Percentiles rank a stretch among this genome's conserved stretches.
These are phyloP conservation scores for Xenopus tropicalis DNA, from an alignment of 2,113 vertebrate genomes.

Conservation along the genomic window DNA sequence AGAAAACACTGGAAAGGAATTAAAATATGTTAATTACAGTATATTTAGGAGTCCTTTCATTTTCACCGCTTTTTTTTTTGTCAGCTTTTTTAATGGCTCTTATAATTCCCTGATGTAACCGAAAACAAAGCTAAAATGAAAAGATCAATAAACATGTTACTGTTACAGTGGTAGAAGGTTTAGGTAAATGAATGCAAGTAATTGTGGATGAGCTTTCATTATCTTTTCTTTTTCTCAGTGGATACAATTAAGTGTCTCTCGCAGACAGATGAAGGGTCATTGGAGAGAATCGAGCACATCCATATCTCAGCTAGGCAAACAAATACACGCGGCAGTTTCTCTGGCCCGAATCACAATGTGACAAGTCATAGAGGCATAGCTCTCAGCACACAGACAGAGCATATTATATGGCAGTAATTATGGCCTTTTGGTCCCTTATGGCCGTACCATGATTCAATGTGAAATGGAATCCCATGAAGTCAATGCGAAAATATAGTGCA, in stretches of 20 bases:
- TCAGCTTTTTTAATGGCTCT: neutral
- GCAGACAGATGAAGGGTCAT: slow-evolving; percentile 1
- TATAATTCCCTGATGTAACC: neutral
- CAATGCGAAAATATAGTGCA: neutral
- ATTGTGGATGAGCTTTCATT: slow-evolving; percentile 21
- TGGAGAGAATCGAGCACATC: neutral
- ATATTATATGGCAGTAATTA: slow-evolving; percentile 1
- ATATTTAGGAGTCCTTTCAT: neutral
- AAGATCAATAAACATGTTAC: slow-evolving; percentile 23
- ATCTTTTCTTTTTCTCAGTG: slow-evolving; percentile 4
- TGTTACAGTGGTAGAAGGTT: neutral
- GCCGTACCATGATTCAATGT: neutral
- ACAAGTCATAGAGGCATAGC: neutral
- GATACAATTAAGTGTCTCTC: slow-evolving; percentile 14
- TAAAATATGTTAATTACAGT: slow-evolving; percentile 5
- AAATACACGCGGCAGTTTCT: neutral
- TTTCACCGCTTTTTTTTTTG: neutral
- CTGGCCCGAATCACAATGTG: neutral
- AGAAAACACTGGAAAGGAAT: neutral
- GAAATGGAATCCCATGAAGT: neutral
- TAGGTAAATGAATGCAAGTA: slow-evolving; percentile 32
- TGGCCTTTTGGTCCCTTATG: neutral
- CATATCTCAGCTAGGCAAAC: neutral
- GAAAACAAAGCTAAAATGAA: slow-evolving; percentile 20
- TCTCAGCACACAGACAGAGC: neutral